Evolutionary conservation across 2,888 invertebrate species (phyloP).

Genomic region (Pyrocoelia pectoralis): DNA sequence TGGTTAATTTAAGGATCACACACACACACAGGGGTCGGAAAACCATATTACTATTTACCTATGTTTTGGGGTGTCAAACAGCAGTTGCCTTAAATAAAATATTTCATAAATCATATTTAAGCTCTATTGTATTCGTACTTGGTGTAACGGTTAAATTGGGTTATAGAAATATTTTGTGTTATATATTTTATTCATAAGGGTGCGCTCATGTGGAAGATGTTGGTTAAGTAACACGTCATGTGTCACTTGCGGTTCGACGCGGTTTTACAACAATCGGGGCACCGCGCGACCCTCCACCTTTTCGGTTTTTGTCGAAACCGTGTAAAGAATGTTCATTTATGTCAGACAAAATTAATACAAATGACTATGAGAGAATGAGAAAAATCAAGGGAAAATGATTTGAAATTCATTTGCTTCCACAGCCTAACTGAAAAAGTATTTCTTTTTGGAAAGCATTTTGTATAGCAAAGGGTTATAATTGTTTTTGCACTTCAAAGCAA

Average conservation of each 20-base stretch:
- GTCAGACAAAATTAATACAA: no score
- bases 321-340: no score
- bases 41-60: constrained; percentile 46
- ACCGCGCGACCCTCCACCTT: constrained; percentile 14
- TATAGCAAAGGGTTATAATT: no score
- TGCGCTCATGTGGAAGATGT: constrained; percentile 41
- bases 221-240: constrained; percentile 40
- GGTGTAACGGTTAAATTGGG: constrained; percentile 55
- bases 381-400: no score
- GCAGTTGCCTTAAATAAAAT: constrained; percentile 58
- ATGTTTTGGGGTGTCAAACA: constrained; percentile 54
- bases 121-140: constrained; percentile 53
- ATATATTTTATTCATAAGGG: constrained; percentile 40
- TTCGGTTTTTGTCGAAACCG: not conserved
- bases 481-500: no score
- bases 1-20: constrained; percentile 2
- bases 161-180: constrained; percentile 44
- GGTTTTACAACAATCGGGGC: constrained; percentile 32
- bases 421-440: no score
- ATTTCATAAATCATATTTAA: constrained; percentile 61
- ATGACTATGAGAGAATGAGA: no score
- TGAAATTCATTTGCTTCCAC: no score
- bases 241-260: constrained; percentile 38
- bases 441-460: no score
- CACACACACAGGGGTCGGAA: not conserved